Evolutionary conservation across 1,140 invertebrate genomes (phyloP).

Genomic region (Philopotamus ludificatus): DNA sequence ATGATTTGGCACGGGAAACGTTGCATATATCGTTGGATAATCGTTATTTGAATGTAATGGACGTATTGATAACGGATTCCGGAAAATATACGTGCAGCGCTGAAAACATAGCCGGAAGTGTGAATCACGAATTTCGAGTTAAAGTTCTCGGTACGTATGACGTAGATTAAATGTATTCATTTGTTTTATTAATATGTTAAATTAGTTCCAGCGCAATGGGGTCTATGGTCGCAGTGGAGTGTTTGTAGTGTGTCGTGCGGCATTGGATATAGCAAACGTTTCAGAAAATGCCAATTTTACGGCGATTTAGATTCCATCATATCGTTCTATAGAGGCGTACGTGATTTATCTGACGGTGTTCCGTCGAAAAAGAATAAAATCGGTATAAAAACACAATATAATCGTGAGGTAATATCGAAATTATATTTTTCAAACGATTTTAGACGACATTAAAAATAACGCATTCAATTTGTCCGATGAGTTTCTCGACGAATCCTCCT

Average conservation of each 20-base stretch:
- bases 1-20: conserved; percentile 19
- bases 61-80: conserved; percentile 42
- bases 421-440: no score
- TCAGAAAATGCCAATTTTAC: conserved; percentile 48
- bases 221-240: conserved; percentile 56
- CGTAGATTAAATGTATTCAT: not conserved
- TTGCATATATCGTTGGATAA: conserved; percentile 41
- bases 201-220: conserved; percentile 53
- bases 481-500: conserved; percentile 48
- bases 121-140: conserved; percentile 47
- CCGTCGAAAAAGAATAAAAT: no score
- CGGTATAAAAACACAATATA: no score
- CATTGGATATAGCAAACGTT: conserved; percentile 47
- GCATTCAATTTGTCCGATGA: conserved; percentile 20
- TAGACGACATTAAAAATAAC: no score
- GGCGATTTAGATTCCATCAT: conserved; percentile 45
- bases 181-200: conserved; percentile 3
- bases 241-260: conserved; percentile 56
- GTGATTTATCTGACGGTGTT: not conserved
- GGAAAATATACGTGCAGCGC: conserved; percentile 53
- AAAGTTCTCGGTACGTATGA: conserved; percentile 48
- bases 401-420: no score
- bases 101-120: conserved; percentile 47
- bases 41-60: conserved; percentile 38
- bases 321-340: not conserved